Evolutionary conservation across 2,888 invertebrate species (phyloP).

Genomic region (Hyalella azteca): DNA sequence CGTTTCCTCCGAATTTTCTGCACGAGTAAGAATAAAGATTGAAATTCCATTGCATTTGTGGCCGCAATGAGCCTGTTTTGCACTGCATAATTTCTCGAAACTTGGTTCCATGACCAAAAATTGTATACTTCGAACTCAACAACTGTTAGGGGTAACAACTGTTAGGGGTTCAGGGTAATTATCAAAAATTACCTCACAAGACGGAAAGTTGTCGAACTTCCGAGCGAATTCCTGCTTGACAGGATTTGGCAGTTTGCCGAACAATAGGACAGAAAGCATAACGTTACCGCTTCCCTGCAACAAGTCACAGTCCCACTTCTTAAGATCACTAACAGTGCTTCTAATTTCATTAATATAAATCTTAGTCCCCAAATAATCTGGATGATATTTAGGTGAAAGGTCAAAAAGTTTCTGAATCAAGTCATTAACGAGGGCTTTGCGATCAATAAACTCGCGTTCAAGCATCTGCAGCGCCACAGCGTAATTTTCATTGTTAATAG

Average conservation of each 20-base stretch:
- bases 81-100: no score
- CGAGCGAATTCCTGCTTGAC: neutral
- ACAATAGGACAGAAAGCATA: neutral
- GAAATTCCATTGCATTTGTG: no score
- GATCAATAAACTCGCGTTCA: neutral
- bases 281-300: neutral
- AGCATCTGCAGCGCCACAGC: neutral
- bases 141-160: no score
- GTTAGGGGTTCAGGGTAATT: neutral
- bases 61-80: no score
- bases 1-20: no score
- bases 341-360: neutral
- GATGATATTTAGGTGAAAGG: neutral
- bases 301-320: neutral
- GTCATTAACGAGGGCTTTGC: neutral
- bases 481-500: neutral
- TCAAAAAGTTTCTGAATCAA: neutral
- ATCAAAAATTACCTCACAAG: neutral
- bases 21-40: no score
- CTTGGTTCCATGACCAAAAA: no score
- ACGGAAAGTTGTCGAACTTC: neutral
- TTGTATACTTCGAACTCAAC: no score
- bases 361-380: neutral
- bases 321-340: neutral
- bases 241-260: neutral